Percentiles rank a stretch among this genome's conserved stretches.
Conservation (phyloP, 2,888 invertebrate genomes). For the Tricholauxania praeusta region DNA sequence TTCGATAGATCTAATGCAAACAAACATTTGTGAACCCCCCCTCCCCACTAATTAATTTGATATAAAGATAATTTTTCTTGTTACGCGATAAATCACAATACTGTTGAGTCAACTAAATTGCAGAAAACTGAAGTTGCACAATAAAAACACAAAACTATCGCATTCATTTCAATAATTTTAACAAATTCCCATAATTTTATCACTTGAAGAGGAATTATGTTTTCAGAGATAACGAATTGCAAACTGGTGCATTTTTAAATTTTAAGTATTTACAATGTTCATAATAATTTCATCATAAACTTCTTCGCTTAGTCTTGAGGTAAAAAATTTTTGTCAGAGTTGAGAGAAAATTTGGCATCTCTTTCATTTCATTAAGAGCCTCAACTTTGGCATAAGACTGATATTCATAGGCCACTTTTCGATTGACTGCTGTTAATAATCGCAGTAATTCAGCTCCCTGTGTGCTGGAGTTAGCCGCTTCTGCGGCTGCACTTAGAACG, state of each 20-base stretch:
- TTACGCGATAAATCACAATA: not conserved
- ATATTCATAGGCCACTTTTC: constrained; percentile 76
- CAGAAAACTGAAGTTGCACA: not conserved
- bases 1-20: too few relatives aligned
- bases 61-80: not conserved
- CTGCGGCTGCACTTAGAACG: constrained; percentile 68
- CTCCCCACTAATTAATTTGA: too few relatives aligned
- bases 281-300: too few relatives aligned
- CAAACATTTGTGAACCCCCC: too few relatives aligned
- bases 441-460: constrained; percentile 72
- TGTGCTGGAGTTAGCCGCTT: constrained; percentile 58
- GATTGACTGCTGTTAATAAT: constrained; percentile 74
- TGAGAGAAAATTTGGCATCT: constrained; percentile 77
- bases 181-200: not conserved
- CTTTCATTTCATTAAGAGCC: constrained; percentile 72
- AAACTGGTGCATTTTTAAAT: not conserved
- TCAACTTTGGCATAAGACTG: constrained; percentile 70
- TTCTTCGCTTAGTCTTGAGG: constrained; percentile 64
- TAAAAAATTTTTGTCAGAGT: constrained; percentile 74
- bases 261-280: not conserved
- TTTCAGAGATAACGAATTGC: not conserved
- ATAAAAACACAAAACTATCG: not conserved
- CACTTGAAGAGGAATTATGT: not conserved
- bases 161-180: not conserved
- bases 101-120: not conserved